Evolutionary conservation across 1,140 invertebrate genomes (phyloP).

Genomic region (Leptinotarsa defecta): DNA sequence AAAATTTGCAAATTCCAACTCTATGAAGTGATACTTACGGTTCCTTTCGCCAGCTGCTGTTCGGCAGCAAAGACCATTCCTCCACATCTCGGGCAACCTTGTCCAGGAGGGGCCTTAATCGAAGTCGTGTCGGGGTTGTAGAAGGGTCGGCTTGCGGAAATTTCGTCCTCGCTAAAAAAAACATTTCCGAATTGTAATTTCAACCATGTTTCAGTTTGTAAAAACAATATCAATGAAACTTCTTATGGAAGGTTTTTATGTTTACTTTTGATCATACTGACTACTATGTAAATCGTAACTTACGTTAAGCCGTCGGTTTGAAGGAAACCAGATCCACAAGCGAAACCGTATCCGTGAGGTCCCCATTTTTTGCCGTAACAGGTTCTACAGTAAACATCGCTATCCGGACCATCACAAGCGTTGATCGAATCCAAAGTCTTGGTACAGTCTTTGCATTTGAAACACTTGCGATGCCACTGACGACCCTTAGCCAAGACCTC

Average conservation of each 20-base stretch:
- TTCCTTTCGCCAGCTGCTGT: conserved; percentile 90
- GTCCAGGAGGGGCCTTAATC: conserved; percentile 83
- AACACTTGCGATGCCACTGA: conserved; percentile 98
- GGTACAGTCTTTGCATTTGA: conserved; percentile 93
- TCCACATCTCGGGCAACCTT: conserved; percentile 89
- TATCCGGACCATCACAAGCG: conserved; percentile 88
- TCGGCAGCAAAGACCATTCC: conserved; percentile 93
- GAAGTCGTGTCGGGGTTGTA: conserved; percentile 85
- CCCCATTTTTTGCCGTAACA: conserved; percentile 93
- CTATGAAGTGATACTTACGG: conserved; percentile 60
- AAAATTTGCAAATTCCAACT: no score
- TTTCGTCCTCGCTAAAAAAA: conserved; percentile 74
- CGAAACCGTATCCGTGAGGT: conserved; percentile 93
- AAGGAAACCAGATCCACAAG: conserved; percentile 91
- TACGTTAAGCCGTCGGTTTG: conserved; percentile 86
- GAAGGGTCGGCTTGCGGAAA: conserved; percentile 74
- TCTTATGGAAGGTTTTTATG: neutral
- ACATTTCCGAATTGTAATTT: conserved; percentile 11
- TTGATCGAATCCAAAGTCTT: conserved; percentile 92
- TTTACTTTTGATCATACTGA: neutral
- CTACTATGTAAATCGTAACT: conserved; percentile 54
- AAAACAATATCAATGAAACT: neutral
- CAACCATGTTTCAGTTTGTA: neutral
- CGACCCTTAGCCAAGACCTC: conserved; percentile 83
- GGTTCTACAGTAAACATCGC: conserved; percentile 91